Evolutionary conservation across 2,888 invertebrate genomes (phyloP).

Genomic region (Phyllotreta cruciferae): DNA sequence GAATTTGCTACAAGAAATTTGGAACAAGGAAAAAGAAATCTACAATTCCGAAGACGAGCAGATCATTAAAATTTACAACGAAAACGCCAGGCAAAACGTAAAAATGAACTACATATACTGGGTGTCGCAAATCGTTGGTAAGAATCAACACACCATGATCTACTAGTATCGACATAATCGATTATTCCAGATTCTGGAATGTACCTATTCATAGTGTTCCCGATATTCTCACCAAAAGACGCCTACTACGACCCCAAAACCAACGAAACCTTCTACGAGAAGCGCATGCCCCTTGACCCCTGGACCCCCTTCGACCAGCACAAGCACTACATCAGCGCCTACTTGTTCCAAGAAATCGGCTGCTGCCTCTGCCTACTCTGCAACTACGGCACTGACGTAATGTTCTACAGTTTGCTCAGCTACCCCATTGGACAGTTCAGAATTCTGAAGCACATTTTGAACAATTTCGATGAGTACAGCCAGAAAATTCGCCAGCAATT

Average conservation of each 20-base stretch:
- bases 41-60: constrained; percentile 1
- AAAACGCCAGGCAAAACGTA: constrained; percentile 3
- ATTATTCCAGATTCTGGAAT: constrained; percentile 8
- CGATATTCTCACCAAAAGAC: constrained; percentile 1
- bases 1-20: constrained; percentile 8
- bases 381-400: constrained; percentile 10
- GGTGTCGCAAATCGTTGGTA: constrained; percentile 3
- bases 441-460: constrained; percentile 12
- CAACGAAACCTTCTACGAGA: not conserved
- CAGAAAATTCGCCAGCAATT: constrained; percentile 3
- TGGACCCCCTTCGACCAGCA: constrained; percentile 13
- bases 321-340: constrained; percentile 7
- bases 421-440: constrained; percentile 14
- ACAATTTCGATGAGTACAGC: constrained; percentile 4
- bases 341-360: constrained; percentile 8
- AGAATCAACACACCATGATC: not conserved
- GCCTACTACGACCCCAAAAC: constrained; percentile 4
- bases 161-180: not conserved
- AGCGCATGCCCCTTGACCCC: constrained; percentile 1
- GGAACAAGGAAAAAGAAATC: constrained; percentile 9
- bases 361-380: not conserved
- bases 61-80: constrained; percentile 8
- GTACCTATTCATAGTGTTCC: constrained; percentile 12
- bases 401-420: constrained; percentile 11
- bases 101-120: constrained; percentile 17